Base-by-base conservation (phyloP, 2,888 invertebrate species). In the Oscheius myriophilus region DNA sequence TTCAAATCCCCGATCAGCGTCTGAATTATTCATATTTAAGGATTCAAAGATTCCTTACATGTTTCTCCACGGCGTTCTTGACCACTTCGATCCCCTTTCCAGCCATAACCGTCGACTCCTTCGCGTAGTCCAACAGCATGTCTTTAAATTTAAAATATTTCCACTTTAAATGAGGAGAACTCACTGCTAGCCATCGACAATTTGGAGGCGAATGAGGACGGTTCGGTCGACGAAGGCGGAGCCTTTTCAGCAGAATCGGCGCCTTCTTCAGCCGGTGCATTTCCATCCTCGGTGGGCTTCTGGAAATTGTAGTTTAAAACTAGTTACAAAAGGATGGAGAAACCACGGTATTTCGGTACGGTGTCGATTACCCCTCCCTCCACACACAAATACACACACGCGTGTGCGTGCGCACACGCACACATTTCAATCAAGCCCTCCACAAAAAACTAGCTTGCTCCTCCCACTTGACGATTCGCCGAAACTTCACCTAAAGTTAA, bases 1-100 rank as follows among this genome's bases (percentile, higher is more conserved):
- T 94, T 94, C 89, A 98, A 94, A 86, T 97, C 96, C 63, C 95
- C 95, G 85, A 98, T 90, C 88, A 98, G 92, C 88, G 94, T 94
- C 96, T 96, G 90, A 11, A 89, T 89, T 18, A 12, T 9, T 33
- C n/a, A 45, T 25, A 33, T 67, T 23, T 33, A 51, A 3, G 42
- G 26, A 18, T 18, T 21, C 49, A 26, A 41, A 58, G 16, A 41
- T 18, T 18, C 26, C 57, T 71, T 45, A 75, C 78, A 59, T 74
- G 70, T 43, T 79, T 76, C 42, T 69, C 73, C 18, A 75, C 78
- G 16, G 72, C 72, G 23, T 73, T 71, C 65, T 73, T 76, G 11
- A 79, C 76, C n/a, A 67, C 77, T 49, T 75, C 81, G 6, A 76
- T 42, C 26, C 74, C 72, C 42, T 75, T 76, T 43, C 71, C 67